Evolutionary conservation across 2,888 invertebrate species (phyloP).

Genomic region (Cerastoderma edule): DNA sequence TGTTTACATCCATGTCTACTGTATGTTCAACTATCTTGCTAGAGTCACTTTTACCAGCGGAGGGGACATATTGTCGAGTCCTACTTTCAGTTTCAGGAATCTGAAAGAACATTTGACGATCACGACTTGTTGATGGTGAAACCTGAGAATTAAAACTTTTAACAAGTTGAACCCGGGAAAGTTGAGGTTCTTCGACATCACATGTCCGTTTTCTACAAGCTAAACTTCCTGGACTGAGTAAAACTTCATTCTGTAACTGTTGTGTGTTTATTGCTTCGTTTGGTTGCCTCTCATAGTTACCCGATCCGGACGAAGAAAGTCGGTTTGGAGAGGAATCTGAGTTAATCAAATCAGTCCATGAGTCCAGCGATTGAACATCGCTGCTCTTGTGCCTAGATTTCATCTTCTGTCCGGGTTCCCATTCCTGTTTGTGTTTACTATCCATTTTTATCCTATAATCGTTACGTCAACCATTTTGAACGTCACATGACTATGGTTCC

Average conservation of each 20-base stretch:
- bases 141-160: constrained; percentile 25
- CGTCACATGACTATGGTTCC: constrained; percentile 37
- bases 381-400: constrained; percentile 51
- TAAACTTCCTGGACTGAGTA: constrained; percentile 38
- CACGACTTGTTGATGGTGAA: not conserved
- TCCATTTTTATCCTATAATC: constrained; percentile 6
- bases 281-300: not conserved
- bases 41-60: not conserved
- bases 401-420: not conserved
- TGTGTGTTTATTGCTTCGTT: too few relatives aligned
- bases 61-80: too few relatives aligned
- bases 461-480: constrained; percentile 55
- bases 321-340: constrained; percentile 16
- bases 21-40: not conserved
- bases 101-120: not conserved
- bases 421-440: not conserved
- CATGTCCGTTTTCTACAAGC: too few relatives aligned
- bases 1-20: not conserved
- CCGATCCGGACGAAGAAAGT: not conserved
- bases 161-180: constrained; percentile 32
- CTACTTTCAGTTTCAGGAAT: constrained; percentile 12
- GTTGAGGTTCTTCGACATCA: constrained; percentile 34
- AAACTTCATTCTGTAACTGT: constrained; percentile 21
- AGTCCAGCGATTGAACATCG: constrained; percentile 70
- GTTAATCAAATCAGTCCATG: constrained; percentile 67